Evolutionary conservation across 2,113 vertebrate species (phyloP).

Genomic region (Trematocara variabile): DNA sequence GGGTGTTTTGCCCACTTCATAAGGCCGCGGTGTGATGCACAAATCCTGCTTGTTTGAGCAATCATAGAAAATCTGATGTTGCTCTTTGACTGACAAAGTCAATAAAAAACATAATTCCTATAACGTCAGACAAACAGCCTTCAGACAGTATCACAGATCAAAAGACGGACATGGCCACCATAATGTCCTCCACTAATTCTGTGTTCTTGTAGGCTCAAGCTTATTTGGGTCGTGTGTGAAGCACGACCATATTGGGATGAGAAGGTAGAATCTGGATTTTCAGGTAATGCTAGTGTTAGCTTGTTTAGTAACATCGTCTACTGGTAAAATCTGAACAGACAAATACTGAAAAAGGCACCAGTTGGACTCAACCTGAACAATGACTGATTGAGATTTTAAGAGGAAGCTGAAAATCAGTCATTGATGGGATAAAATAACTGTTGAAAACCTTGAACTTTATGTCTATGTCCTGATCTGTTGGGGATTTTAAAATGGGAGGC

Average conservation of each 20-base stretch:
- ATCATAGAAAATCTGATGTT: neutral
- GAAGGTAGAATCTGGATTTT: neutral
- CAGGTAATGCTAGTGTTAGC: neutral
- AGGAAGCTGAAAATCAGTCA: neutral
- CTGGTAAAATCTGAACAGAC: neutral
- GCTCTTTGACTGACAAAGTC: neutral
- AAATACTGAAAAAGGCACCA: neutral
- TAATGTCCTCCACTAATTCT: neutral
- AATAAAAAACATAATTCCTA: neutral
- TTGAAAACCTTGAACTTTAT: neutral
- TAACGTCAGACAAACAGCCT: neutral
- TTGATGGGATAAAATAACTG: neutral
- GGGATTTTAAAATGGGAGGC: neutral
- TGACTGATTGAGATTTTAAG: neutral
- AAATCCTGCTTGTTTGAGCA: neutral
- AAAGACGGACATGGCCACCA: neutral
- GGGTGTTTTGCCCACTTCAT: neutral
- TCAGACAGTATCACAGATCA: neutral
- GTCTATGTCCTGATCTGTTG: neutral
- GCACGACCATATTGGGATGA: neutral
- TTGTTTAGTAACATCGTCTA: neutral
- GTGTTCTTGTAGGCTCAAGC: neutral
- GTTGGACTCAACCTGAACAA: neutral
- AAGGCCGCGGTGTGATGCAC: rapidly evolving
- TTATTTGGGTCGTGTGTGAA: neutral